Evolutionary conservation across 2,113 vertebrate species (phyloP).

Genomic region (Colossoma macropomum): DNA sequence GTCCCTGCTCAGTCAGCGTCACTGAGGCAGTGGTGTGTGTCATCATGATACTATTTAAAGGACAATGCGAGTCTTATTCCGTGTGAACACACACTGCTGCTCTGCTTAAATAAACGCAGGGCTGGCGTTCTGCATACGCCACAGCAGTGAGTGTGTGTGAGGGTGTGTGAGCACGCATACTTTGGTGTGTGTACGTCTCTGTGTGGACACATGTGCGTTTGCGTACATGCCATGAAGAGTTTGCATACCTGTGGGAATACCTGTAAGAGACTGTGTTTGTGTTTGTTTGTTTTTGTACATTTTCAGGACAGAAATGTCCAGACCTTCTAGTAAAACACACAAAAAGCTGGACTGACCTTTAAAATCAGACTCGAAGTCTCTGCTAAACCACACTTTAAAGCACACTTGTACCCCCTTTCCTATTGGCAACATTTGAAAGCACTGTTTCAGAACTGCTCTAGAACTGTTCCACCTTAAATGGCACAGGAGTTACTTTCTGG

Average conservation of each 20-base stretch:
- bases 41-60: conserved; percentile 67
- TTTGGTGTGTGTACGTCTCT: background rate
- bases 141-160: conserved; percentile 30
- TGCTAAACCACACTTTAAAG: too few species aligned
- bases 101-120: conserved; percentile 56
- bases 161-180: conserved; percentile 17
- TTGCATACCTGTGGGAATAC: conserved; percentile 5
- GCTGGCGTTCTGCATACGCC: conserved; percentile 45
- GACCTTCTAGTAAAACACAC: too few species aligned
- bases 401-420: too few species aligned
- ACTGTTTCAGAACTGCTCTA: too few species aligned
- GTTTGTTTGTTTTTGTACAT: conserved; percentile 41
- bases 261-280: background rate
- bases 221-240: background rate
- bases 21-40: conserved; percentile 25
- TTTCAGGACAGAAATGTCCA: background rate
- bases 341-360: too few species aligned
- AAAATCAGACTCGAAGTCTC: too few species aligned
- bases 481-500: too few species aligned
- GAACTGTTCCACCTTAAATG: too few species aligned
- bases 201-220: background rate
- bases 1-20: background rate
- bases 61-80: conserved; percentile 63
- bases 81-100: conserved; percentile 50
- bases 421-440: too few species aligned